These are phyloP conservation scores for Remorina albescens DNA, from an alignment of 2,797 vertebrate genomes.

Conservation along the genomic window DNA sequence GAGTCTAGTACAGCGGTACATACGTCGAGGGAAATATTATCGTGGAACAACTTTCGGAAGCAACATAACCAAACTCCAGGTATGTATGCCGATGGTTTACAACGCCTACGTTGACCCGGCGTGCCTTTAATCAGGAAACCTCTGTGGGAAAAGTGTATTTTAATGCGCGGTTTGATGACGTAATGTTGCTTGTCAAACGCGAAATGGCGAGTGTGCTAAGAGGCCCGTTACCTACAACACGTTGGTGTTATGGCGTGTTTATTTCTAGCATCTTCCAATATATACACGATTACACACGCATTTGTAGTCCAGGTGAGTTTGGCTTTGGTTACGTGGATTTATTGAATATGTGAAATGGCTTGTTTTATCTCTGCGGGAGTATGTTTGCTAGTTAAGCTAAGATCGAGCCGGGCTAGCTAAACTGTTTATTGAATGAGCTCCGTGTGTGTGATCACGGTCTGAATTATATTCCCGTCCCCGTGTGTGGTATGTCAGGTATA, in stretches of 20 bases:
- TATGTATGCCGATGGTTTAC: constrained; percentile 61
- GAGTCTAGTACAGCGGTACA: constrained; percentile 77
- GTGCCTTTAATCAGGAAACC: constrained; percentile 46
- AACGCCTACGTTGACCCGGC: not conserved
- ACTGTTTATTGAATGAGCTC: constrained; percentile 6
- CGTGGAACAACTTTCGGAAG: constrained; percentile 66
- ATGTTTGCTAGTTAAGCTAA: constrained; percentile 56
- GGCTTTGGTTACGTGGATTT: fast-evolving
- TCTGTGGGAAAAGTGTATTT: constrained; percentile 87
- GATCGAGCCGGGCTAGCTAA: constrained; percentile 27
- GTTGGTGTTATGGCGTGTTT: constrained; percentile 1
- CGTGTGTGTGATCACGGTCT: constrained; percentile 19
- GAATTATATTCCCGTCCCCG: not conserved
- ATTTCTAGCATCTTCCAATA: not conserved
- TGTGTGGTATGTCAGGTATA: not conserved
- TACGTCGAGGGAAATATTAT: constrained; percentile 69
- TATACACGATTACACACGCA: not conserved
- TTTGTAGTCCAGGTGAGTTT: constrained; percentile 42
- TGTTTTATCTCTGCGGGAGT: not conserved
- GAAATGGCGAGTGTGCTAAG: constrained; percentile 83
- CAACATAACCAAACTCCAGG: constrained; percentile 62
- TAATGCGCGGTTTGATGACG: constrained; percentile 98
- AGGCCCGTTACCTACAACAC: constrained; percentile 65
- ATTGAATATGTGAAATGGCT: not conserved
- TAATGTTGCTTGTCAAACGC: constrained; percentile 87